A percentile compares a stretch with the other conserved stretches of the same genome.
Conservation (phyloP, 2,797 vertebrate genomes). For the Spinibarbus caldwelli region DNA sequence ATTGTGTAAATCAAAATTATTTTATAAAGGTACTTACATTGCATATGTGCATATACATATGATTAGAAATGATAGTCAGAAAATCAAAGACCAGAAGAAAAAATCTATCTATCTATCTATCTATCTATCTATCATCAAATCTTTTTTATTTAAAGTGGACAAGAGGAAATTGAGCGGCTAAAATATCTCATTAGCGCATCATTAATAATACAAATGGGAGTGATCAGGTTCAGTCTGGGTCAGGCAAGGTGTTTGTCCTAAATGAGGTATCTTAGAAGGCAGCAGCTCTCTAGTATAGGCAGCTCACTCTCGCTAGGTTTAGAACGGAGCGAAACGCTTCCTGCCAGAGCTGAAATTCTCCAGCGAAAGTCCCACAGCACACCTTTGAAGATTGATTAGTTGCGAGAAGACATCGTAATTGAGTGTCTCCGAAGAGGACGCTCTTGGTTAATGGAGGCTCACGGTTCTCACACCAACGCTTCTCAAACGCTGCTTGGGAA, state of each 20-base stretch:
- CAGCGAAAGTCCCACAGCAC: conserved; percentile 21
- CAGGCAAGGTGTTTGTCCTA: neutral
- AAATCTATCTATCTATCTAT: too few relatives aligned
- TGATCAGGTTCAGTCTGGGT: neutral
- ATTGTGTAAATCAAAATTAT: too few relatives aligned
- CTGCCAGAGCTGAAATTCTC: conserved; percentile 1
- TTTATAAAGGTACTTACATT: neutral
- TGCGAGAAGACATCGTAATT: conserved; percentile 41
- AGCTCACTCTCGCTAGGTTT: too few relatives aligned
- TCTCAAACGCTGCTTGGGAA: conserved; percentile 39
- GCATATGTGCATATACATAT: too few relatives aligned
- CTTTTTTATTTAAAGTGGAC: too few relatives aligned
- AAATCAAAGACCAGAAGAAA: too few relatives aligned
- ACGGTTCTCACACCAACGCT: conserved; percentile 14
- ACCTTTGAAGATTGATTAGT: conserved; percentile 21
- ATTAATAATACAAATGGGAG: neutral
- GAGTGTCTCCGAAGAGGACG: conserved; percentile 44
- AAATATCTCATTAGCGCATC: too few relatives aligned
- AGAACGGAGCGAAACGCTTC: neutral
- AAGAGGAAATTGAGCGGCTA: neutral
- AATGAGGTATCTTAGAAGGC: neutral
- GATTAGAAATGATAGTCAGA: too few relatives aligned
- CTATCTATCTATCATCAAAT: too few relatives aligned
- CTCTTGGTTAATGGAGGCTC: conserved; percentile 37
- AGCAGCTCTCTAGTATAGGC: neutral